phyloP scores from a whole-genome alignment of 2,113 vertebrate species.

The Spea bombifrons region DNA sequence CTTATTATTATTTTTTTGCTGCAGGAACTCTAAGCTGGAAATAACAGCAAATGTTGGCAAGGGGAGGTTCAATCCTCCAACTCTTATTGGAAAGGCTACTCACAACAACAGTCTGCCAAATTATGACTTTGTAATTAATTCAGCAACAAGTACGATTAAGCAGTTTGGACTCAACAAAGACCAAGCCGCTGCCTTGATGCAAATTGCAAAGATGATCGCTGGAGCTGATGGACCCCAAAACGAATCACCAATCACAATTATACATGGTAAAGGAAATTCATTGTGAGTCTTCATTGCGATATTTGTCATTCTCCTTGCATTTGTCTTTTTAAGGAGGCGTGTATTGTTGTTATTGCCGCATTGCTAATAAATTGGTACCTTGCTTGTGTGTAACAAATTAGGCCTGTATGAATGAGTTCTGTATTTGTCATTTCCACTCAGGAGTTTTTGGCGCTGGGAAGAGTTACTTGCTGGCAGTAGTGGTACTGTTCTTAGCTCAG shows the following conservation, averaged over 20 bases:
- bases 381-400: too few species aligned
- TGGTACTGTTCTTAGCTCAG: constrained; percentile 69
- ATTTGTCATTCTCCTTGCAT: too few species aligned
- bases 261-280: constrained; percentile 60
- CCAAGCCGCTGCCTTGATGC: constrained; percentile 61
- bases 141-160: constrained; percentile 60
- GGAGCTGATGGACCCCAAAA: background rate
- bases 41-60: background rate
- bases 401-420: background rate
- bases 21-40: constrained; percentile 12
- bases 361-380: too few species aligned
- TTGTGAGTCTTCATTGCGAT: too few species aligned
- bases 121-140: constrained; percentile 46
- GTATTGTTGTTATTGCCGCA: too few species aligned
- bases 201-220: constrained; percentile 66
- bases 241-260: constrained; percentile 62
- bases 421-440: constrained; percentile 44
- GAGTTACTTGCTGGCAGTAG: constrained; percentile 73
- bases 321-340: too few species aligned
- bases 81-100: constrained; percentile 45
- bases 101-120: constrained; percentile 45
- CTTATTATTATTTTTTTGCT: background rate
- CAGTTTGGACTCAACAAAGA: constrained; percentile 63
- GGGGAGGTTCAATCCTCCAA: constrained; percentile 65
- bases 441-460: constrained; percentile 80